phyloP scores from a whole-genome alignment of 2,113 vertebrate genomes.

The Phaethornis superciliosus region DNA sequence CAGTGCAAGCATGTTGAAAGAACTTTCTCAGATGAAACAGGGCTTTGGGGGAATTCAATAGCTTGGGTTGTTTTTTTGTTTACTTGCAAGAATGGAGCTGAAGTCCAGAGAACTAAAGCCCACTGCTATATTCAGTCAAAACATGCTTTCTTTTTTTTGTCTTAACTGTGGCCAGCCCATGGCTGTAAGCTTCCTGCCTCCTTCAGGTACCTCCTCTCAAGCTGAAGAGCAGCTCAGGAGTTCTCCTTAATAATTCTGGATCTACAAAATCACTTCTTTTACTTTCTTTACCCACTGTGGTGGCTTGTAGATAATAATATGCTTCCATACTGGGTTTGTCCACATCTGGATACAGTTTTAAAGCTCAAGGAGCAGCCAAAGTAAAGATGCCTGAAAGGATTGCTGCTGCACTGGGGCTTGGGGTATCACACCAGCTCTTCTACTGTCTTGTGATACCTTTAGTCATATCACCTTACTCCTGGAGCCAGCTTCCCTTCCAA shows the following conservation, averaged over 20 bases:
- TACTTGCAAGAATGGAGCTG: not conserved
- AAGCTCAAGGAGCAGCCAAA: not conserved
- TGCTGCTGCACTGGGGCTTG: not conserved
- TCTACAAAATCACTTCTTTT: not conserved
- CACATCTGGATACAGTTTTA: not conserved
- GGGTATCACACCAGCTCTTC: not conserved
- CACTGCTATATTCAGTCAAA: not conserved
- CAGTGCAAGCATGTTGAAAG: not conserved
- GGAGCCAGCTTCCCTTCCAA: not conserved
- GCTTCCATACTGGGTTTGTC: not conserved
- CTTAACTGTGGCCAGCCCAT: not conserved
- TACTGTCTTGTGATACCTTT: conserved; percentile 8
- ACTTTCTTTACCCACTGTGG: not conserved
- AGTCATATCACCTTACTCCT: not conserved
- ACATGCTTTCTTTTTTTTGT: not conserved
- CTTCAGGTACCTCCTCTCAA: not conserved
- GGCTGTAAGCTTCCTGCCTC: not conserved
- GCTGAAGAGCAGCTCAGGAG: not conserved
- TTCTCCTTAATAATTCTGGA: not conserved
- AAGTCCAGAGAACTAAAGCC: not conserved
- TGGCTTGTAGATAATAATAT: not conserved
- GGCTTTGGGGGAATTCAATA: not conserved
- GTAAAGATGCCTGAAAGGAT: not conserved
- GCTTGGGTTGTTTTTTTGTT: not conserved
- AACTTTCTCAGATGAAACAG: not conserved